These are phyloP conservation scores for Psittacula cyanocephala DNA, from an alignment of 2,113 vertebrate genomes.

Conservation along the genomic window DNA sequence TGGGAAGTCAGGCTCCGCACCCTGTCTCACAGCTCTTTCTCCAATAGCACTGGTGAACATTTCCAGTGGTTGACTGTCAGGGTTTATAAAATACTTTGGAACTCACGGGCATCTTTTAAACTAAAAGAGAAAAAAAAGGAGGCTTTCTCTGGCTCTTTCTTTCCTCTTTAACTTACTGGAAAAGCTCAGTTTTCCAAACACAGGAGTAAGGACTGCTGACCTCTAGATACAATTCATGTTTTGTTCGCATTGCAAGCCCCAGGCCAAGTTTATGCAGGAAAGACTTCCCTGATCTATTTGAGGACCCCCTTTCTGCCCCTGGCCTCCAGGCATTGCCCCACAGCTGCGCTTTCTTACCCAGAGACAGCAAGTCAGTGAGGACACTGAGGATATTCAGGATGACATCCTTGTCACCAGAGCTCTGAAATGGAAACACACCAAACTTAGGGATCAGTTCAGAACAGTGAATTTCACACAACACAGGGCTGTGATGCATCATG, in stretches of 20 bases:
- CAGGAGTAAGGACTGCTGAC: not conserved
- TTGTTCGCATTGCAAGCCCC: not conserved
- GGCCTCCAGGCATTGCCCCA: not conserved
- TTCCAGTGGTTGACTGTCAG: not conserved
- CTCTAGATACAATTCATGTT: not conserved
- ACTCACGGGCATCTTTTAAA: not conserved
- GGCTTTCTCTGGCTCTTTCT: not conserved
- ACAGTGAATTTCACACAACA: not conserved
- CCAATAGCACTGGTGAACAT: not conserved
- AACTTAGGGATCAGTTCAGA: not conserved
- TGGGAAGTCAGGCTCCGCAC: not conserved
- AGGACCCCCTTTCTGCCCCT: not conserved
- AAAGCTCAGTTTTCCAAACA: not conserved
- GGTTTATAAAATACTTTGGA: not conserved
- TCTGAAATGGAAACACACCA: constrained; percentile 75
- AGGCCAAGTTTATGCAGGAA: not conserved
- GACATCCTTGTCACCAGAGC: constrained; percentile 78
- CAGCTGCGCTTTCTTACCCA: constrained; percentile 76
- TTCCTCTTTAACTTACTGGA: not conserved
- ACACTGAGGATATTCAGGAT: constrained; percentile 82
- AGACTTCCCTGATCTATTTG: not conserved
- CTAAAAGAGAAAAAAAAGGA: not conserved
- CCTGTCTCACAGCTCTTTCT: not conserved
- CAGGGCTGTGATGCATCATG: not conserved
- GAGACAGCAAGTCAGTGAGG: constrained; percentile 87